Evolutionary conservation across 2,113 vertebrate genomes (phyloP), one percentile per base, ranked within the genome.

Genomic region (Sapayoa aenigma): DNA sequence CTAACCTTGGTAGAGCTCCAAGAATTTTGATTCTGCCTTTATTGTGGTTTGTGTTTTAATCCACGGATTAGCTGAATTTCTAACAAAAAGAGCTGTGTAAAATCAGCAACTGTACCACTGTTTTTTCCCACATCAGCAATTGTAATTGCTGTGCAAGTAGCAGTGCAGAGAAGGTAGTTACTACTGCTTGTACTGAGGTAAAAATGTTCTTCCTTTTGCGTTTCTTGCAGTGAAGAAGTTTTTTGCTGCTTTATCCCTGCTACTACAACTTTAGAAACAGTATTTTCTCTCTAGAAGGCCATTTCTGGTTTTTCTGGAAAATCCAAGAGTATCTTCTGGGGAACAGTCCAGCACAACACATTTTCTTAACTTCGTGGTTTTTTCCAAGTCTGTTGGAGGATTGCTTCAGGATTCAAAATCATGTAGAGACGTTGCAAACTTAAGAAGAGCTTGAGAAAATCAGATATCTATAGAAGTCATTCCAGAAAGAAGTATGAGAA

Each of bases 21-120:
- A 39, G 58, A 92, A 72, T 84, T 79, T 82, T 78, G 74, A 52
- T 89, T 89, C 77, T 75, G 66, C 39, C 25, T 89, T 81, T 92
- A 35, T 77, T 84, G 56, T 72, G 28, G 68, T 41, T 90, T 74
- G 14, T 72, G 17, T 66, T 55, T 68, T 95, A 82, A 68, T 87
- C 78, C 55, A 7, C 89, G 78, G 87, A 68, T 84, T 62, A 96
- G 62, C n/a, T 91, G 71, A 65, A 90, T 83, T 82, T 92, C 42
- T 56, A 65, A 79, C 27, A 73, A 44, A 73, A 87, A 35, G 20
- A 31, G 23, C 62, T 83, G 27, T 72, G 79, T 87, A 69, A 85
- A 87, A 77, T 84, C 83, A 93, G 55, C 76, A 75, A 12, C 58
- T 50, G 16, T 69, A 58, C 35, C 41, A 20, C 66, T 75, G 31